phyloP scores from a whole-genome alignment of 1,140 invertebrate species.

The Bilobella aurantiaca region DNA sequence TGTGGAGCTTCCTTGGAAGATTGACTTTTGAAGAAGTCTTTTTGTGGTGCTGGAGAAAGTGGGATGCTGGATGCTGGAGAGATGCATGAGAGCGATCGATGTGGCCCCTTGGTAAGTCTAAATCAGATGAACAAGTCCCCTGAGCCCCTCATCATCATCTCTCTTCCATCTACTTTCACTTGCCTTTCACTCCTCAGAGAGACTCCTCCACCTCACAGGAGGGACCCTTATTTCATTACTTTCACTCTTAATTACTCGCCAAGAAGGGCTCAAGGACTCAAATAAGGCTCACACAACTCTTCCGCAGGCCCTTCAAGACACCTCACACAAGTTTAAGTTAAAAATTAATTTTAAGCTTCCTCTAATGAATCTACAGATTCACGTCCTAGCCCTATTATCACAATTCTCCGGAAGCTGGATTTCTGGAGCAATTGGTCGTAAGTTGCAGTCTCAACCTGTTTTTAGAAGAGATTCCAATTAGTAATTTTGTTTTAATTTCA shows the following conservation, averaged over 20 bases:
- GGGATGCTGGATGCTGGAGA: no score
- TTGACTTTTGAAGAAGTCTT: no score
- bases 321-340: no score
- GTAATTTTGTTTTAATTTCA: no score
- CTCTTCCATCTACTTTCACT: background rate
- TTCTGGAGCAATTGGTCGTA: background rate
- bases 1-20: no score
- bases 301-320: background rate
- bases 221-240: background rate
- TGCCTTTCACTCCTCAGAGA: background rate
- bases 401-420: no score
- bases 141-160: background rate
- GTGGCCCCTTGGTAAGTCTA: background rate
- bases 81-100: no score
- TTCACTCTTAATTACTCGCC: background rate
- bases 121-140: background rate
- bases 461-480: no score
- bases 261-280: background rate
- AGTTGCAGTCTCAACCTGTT: background rate
- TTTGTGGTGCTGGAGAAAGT: no score
- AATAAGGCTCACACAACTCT: background rate
- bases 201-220: background rate
- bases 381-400: no score
- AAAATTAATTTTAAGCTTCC: no score
- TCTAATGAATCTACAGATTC: no score